Evolutionary conservation across 2,888 invertebrate species (phyloP).

Genomic region (Drosophila monieri): DNA sequence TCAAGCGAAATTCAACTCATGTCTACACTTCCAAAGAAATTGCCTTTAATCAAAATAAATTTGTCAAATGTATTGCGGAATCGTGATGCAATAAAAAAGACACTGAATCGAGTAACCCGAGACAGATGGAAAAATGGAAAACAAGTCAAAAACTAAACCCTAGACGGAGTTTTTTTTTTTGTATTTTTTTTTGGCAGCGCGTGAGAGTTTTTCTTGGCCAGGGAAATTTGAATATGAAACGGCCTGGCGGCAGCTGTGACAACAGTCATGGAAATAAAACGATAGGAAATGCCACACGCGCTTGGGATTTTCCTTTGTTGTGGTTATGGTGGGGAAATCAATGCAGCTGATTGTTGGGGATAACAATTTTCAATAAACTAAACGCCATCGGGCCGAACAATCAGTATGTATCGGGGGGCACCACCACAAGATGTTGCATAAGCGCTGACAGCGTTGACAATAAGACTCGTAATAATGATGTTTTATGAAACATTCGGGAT

Average conservation of each 20-base stretch:
- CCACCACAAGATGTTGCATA: conserved; percentile 52
- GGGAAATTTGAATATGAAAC: conserved; percentile 63
- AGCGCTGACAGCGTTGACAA: conserved; percentile 54
- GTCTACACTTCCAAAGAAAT: conserved; percentile 67
- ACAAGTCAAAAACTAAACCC: conserved; percentile 33
- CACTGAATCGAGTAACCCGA: conserved; percentile 21
- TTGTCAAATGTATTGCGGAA: conserved; percentile 70
- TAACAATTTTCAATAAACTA: conserved; percentile 59
- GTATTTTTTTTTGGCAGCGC: conserved; percentile 53
- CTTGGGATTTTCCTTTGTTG: conserved; percentile 37
- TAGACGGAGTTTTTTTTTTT: conserved; percentile 24
- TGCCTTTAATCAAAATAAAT: conserved; percentile 73
- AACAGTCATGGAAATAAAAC: conserved; percentile 30
- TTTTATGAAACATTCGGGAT: conserved; percentile 50
- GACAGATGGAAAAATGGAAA: conserved; percentile 29
- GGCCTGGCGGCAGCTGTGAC: conserved; percentile 50
- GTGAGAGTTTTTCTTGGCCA: conserved; percentile 57
- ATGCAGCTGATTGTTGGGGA: conserved; percentile 57
- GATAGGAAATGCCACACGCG: conserved; percentile 42
- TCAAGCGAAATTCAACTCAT: conserved; percentile 69
- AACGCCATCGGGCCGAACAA: conserved; percentile 29
- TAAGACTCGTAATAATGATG: conserved; percentile 34
- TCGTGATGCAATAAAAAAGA: conserved; percentile 68
- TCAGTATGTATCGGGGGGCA: background rate
- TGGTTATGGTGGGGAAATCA: conserved; percentile 53